Conservation (phyloP, 2,888 invertebrate genomes). For the Mythimna albipuncta region DNA sequence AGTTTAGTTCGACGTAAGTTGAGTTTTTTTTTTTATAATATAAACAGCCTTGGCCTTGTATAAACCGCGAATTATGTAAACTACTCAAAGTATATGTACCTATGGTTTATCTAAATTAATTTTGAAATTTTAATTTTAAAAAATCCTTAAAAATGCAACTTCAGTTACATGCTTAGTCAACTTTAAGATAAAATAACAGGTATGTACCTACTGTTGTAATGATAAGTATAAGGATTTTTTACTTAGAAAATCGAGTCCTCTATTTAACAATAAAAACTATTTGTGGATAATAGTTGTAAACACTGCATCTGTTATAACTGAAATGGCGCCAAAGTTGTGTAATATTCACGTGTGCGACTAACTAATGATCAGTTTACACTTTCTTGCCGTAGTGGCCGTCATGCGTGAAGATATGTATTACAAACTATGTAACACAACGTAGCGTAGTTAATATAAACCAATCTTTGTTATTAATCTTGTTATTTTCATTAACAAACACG, state of each 20-base stretch:
- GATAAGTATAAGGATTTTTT: background rate
- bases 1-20: slow-evolving; percentile 89
- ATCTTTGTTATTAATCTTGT: background rate
- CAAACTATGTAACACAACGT: slow-evolving; percentile 18
- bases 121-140: background rate
- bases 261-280: slow-evolving; percentile 42
- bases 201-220: too few relatives aligned
- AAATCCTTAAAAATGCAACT: background rate
- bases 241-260: slow-evolving; percentile 5
- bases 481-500: slow-evolving; percentile 21
- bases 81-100: background rate
- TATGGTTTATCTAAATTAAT: background rate
- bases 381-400: slow-evolving; percentile 45
- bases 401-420: slow-evolving; percentile 45
- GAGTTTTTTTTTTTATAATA: slow-evolving; percentile 21
- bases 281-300: slow-evolving; percentile 46
- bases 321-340: slow-evolving; percentile 59
- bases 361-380: slow-evolving; percentile 48
- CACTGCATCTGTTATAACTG: slow-evolving; percentile 36
- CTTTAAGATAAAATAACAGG: background rate
- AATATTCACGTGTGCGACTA: slow-evolving; percentile 45
- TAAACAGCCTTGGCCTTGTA: background rate
- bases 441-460: slow-evolving; percentile 4
- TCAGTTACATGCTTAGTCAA: background rate
- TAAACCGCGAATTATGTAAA: slow-evolving; percentile 1